A percentile compares a stretch with the other conserved stretches of the same genome.
Conservation (phyloP, 1,140 invertebrate species). For the Drosophila triauraria region DNA sequence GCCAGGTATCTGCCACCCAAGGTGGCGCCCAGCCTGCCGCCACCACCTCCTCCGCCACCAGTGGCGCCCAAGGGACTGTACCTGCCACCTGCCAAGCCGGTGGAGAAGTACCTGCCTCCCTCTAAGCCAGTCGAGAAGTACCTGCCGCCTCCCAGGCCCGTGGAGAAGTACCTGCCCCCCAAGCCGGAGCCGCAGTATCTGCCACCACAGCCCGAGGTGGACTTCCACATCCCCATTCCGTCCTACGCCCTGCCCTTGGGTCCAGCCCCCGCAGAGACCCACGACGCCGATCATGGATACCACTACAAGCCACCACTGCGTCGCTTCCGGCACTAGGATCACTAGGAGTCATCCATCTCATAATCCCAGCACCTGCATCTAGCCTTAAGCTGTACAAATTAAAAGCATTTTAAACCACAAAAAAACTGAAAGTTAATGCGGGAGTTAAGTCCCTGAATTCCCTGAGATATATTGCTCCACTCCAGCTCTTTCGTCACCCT, state of each 20-base stretch:
- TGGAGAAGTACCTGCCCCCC: constrained; percentile 40
- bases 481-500: constrained; percentile 33
- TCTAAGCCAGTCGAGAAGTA: constrained; percentile 46
- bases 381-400: constrained; percentile 61
- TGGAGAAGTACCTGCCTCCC: constrained; percentile 52
- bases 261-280: constrained; percentile 30
- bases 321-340: constrained; percentile 59
- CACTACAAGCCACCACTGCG: constrained; percentile 63
- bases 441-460: neutral
- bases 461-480: constrained; percentile 39
- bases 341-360: constrained; percentile 19
- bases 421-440: constrained; percentile 16
- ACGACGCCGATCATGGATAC: constrained; percentile 38
- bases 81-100: constrained; percentile 45
- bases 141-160: constrained; percentile 47
- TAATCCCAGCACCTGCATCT: constrained; percentile 42
- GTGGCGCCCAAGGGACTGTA: constrained; percentile 30
- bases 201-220: constrained; percentile 23
- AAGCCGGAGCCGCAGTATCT: constrained; percentile 17
- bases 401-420: constrained; percentile 49
- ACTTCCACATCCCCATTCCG: constrained; percentile 68
- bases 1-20: constrained; percentile 60
- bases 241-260: constrained; percentile 65
- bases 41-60: constrained; percentile 63
- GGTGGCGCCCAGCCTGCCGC: constrained; percentile 59